Evolutionary conservation across 1,140 invertebrate species (phyloP).

Genomic region (Drosophila suzukii): DNA sequence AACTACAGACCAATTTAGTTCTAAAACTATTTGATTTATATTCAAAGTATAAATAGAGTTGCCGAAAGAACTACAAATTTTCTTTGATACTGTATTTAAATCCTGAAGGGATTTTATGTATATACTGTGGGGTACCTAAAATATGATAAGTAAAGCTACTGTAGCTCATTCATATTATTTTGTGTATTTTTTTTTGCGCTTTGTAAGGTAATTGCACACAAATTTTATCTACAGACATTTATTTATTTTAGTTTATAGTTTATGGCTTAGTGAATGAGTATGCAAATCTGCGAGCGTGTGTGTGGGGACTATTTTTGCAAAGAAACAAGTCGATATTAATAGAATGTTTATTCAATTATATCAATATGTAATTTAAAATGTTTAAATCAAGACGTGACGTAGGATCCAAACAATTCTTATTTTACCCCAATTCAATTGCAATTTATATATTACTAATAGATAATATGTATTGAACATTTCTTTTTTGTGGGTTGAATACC

Average conservation of each 20-base stretch:
- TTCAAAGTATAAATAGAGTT: too few relatives aligned
- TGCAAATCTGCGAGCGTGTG: constrained; percentile 1
- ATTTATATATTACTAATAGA: not conserved
- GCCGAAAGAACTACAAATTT: too few relatives aligned
- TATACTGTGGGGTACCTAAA: too few relatives aligned
- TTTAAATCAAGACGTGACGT: constrained; percentile 35
- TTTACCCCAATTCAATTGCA: not conserved
- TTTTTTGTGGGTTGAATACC: too few relatives aligned
- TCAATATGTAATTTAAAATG: constrained; percentile 36
- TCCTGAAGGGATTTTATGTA: too few relatives aligned
- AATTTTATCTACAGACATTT: not conserved
- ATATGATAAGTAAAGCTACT: too few relatives aligned
- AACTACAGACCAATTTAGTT: too few relatives aligned
- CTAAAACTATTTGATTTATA: too few relatives aligned
- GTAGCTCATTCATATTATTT: not conserved
- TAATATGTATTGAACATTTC: too few relatives aligned
- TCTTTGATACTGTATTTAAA: too few relatives aligned
- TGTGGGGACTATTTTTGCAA: constrained; percentile 3
- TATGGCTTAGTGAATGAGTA: not conserved
- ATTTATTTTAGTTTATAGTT: constrained; percentile 11
- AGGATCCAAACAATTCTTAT: not conserved
- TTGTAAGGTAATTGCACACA: not conserved
- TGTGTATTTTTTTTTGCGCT: not conserved
- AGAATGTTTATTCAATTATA: constrained; percentile 52
- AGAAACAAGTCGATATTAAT: constrained; percentile 45